Base-by-base conservation (phyloP, 2,797 vertebrate species). In the Tiaroga cobitis region DNA sequence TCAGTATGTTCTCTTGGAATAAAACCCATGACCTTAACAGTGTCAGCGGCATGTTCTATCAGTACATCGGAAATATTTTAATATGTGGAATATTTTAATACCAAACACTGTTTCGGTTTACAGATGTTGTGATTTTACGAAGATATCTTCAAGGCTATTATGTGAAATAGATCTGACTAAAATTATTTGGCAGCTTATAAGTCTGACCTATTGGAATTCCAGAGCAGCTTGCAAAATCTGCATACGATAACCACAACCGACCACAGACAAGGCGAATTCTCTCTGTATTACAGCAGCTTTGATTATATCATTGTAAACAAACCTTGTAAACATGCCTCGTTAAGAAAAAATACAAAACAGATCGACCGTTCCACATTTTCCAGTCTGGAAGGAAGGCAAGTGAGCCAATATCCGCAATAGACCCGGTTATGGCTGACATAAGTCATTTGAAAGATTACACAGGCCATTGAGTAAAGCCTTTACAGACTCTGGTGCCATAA, bases 391-490 rank as follows among this genome's bases (percentile, higher is more conserved):
- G 88, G 75, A 82, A 81, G 29, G 56, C 43, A 78, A 82, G 86
- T 86, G 88, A 90, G 89, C 87, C 83, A 87, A 67, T 81, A 32
- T 51, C 65, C 21, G 9, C 56, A 81, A 84, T 79, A 91, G 89
- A 81, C 89, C 24, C 89, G 90, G 84, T 90, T 92, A 90, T 90
- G 89, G 91, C 90, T 54, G 39, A 80, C 63, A 69, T 80, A 90
- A 90, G 85, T 84, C 86, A 92, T 92, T 89, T 87, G 82, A 91
- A 90, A 87, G 84, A 91, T 92, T 87, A 83, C 83, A 75, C 34
- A 90, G 88, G 89, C 90, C 90, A 90, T 89, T 86, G 70, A 91
- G 91, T 91, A 90, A 91, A 92, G 86, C 86, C 67, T 86, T 65
- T 59, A 80, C 67, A 80, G 80, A 88, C 74, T 89, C 74, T 89